phyloP scores from a whole-genome alignment of 2,888 invertebrate genomes.

The Drosophila falleni region DNA sequence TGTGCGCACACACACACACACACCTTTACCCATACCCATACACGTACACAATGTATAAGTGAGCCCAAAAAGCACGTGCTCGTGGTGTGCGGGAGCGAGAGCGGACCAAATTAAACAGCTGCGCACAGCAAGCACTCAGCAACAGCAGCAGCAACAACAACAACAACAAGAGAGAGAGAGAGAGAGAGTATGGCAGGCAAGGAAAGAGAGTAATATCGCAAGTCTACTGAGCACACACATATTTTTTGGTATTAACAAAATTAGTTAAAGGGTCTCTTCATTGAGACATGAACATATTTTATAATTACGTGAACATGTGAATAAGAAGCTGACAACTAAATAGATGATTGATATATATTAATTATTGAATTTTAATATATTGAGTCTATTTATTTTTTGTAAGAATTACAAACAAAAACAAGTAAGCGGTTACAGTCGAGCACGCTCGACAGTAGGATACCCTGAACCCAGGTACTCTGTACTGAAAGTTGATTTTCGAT shows the following conservation, averaged over 20 bases:
- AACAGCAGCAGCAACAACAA: neutral
- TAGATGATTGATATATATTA: neutral
- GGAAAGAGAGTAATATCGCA: neutral
- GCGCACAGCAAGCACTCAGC: neutral
- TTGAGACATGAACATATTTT: neutral
- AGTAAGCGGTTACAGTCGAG: no score
- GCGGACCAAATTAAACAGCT: slow-evolving; percentile 7
- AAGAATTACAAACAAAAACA: no score
- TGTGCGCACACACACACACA: slow-evolving; percentile 13
- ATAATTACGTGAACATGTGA: neutral
- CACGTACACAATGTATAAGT: neutral
- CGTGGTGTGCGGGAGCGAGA: slow-evolving; percentile 21
- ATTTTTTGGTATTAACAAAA: neutral
- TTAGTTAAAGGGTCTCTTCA: neutral
- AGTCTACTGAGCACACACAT: neutral
- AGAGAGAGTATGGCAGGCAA: no score
- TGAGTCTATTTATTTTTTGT: no score
- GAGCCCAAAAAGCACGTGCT: slow-evolving; percentile 29
- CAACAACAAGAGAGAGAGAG: neutral
- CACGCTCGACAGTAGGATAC: no score
- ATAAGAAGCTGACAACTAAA: neutral
- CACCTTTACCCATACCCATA: slow-evolving; percentile 1
- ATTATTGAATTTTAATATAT: no score
- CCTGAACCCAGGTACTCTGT: no score
- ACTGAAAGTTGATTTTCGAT: no score